These are phyloP conservation scores for Ophion ellenae DNA, from an alignment of 2,888 invertebrate species.

Conservation along the genomic window DNA sequence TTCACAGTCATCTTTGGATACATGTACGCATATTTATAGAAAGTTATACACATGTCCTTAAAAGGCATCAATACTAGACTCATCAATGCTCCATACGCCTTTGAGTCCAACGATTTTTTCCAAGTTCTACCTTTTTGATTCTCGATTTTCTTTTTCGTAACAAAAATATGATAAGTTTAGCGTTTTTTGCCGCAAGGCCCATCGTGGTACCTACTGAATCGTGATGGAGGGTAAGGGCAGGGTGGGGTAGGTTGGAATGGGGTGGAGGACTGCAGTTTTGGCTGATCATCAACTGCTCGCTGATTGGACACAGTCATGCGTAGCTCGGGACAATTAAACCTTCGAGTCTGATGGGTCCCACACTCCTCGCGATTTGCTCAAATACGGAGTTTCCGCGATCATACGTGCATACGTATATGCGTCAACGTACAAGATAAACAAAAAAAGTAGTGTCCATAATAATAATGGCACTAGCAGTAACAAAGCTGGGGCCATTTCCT, in stretches of 20 bases:
- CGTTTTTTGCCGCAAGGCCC: too few species aligned
- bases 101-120: background rate
- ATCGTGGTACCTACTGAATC: background rate
- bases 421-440: background rate
- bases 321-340: conserved; percentile 70
- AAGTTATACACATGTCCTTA: background rate
- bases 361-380: conserved; percentile 27
- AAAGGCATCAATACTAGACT: background rate
- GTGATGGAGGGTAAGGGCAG: background rate
- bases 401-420: background rate
- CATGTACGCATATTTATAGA: too few species aligned
- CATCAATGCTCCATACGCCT: background rate
- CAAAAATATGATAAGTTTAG: too few species aligned
- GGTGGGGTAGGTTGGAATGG: background rate
- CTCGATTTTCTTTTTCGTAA: too few species aligned
- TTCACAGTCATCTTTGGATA: too few species aligned
- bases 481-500: background rate
- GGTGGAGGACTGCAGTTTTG: conserved; percentile 39
- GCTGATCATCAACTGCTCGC: conserved; percentile 65
- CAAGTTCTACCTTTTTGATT: too few species aligned
- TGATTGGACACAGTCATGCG: conserved; percentile 72
- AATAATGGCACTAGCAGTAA: background rate
- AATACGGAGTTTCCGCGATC: conserved; percentile 16
- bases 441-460: background rate
- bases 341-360: conserved; percentile 50